phyloP scores from a whole-genome alignment of 2,113 vertebrate species.

The Hypanus sabinus region DNA sequence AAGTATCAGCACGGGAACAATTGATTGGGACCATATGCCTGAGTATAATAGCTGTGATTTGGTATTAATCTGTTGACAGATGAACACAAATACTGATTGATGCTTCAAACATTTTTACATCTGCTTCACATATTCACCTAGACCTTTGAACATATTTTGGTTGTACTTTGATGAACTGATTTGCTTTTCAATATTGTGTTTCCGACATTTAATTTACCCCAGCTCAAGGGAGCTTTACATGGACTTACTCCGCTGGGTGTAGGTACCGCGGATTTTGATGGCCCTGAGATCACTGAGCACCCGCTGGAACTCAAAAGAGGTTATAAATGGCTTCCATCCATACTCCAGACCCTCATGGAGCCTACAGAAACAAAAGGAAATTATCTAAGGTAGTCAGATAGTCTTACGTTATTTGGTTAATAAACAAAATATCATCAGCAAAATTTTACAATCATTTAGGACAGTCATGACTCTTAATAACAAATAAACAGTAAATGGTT shows the following conservation, averaged over 20 bases:
- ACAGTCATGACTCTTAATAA: neutral
- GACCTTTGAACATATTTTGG: neutral
- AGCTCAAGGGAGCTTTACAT: neutral
- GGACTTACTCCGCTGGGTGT: slow-evolving; percentile 75
- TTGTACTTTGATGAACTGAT: neutral
- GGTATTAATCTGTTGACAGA: neutral
- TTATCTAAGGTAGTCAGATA: neutral
- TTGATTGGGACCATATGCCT: neutral
- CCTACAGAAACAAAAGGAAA: slow-evolving; percentile 49
- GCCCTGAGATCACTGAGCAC: slow-evolving; percentile 80
- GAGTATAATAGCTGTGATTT: neutral
- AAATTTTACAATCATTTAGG: neutral
- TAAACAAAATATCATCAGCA: neutral
- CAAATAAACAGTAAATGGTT: neutral
- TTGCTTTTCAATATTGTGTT: neutral
- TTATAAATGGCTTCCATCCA: slow-evolving; percentile 75
- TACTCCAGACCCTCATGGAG: slow-evolving; percentile 69
- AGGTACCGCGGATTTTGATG: slow-evolving; percentile 76
- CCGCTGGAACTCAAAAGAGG: slow-evolving; percentile 65
- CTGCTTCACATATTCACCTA: neutral
- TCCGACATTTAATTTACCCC: neutral
- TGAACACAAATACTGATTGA: neutral
- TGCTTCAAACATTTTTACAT: neutral
- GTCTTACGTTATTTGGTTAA: neutral
- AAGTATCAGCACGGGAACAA: neutral